Conservation (phyloP, 2,113 vertebrate species). For the Nycticorax nycticorax region DNA sequence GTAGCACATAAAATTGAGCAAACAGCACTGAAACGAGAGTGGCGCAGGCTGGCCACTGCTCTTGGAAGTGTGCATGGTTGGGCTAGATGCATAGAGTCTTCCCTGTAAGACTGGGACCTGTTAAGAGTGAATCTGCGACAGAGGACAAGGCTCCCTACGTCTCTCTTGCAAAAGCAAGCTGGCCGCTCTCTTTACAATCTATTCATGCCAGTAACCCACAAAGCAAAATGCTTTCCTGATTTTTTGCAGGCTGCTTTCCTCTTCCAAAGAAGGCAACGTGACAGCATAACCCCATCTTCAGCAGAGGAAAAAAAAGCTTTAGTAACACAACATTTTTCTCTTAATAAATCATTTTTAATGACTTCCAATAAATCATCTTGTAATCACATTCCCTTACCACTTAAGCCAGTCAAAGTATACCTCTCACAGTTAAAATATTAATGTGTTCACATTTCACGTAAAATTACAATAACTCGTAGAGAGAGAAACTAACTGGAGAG, state of each 20-base stretch:
- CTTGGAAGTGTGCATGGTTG: neutral
- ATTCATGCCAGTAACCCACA: neutral
- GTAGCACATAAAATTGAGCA: neutral
- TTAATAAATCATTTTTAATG: slow-evolving; percentile 71
- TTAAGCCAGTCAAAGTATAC: slow-evolving; percentile 65
- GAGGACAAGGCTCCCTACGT: neutral
- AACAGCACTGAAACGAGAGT: neutral
- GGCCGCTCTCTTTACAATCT: neutral
- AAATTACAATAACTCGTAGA: slow-evolving; percentile 38
- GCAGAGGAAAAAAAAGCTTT: neutral
- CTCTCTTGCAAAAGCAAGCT: neutral
- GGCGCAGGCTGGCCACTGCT: neutral
- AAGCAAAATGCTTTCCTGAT: neutral
- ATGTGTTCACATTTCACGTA: slow-evolving; percentile 55
- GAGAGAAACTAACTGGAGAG: slow-evolving; percentile 31
- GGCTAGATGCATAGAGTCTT: neutral
- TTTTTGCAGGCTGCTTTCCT: neutral
- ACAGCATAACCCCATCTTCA: slow-evolving; percentile 4
- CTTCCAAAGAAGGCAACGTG: neutral
- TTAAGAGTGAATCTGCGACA: neutral
- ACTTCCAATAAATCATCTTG: slow-evolving; percentile 68
- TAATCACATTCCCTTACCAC: slow-evolving; percentile 64
- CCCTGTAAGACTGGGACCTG: neutral
- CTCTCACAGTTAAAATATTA: slow-evolving; percentile 60
- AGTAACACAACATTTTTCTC: slow-evolving; percentile 55